Evolutionary conservation across 30 jellyfish, hydroid and myxozoan species (phyloP).

Genomic region (Cassiopea andromeda): DNA sequence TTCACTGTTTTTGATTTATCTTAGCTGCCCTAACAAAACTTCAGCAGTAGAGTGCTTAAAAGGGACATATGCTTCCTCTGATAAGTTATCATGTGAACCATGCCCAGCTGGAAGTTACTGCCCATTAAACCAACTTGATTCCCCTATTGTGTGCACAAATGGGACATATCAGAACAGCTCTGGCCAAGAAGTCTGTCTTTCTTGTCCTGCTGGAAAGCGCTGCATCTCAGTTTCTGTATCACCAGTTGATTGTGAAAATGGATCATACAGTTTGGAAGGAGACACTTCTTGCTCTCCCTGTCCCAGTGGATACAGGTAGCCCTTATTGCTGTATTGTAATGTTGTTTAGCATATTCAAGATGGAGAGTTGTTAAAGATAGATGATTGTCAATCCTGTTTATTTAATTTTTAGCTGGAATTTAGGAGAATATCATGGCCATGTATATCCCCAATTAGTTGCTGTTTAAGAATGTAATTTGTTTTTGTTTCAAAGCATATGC

Average conservation of each 20-base stretch:
- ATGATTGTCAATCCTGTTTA: too few relatives aligned
- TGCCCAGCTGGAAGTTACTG: slow-evolving; percentile 85
- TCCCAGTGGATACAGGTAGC: slow-evolving; percentile 68
- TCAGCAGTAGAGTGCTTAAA: slow-evolving; percentile 25
- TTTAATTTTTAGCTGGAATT: too few relatives aligned
- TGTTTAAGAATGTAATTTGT: too few relatives aligned
- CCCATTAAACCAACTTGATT: slow-evolving; percentile 47
- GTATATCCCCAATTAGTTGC: too few relatives aligned
- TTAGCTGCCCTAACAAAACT: slow-evolving; percentile 55
- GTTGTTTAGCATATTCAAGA: not conserved
- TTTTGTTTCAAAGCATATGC: too few relatives aligned
- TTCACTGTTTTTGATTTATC: not conserved
- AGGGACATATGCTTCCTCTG: slow-evolving; percentile 51
- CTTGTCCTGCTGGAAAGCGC: slow-evolving; percentile 67
- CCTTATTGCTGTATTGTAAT: not conserved
- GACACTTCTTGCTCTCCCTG: slow-evolving; percentile 62
- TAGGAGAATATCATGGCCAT: too few relatives aligned
- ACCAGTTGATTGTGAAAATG: slow-evolving; percentile 53
- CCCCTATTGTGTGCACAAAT: slow-evolving; percentile 45
- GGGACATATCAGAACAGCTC: slow-evolving; percentile 85
- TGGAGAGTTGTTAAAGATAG: not conserved
- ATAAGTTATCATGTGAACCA: slow-evolving; percentile 44
- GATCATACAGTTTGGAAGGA: slow-evolving; percentile 53
- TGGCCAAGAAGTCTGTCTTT: slow-evolving; percentile 51
- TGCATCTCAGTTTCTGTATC: slow-evolving; percentile 18